Conservation (phyloP, 2,113 vertebrate genomes). For the Halichoerus grypus region DNA sequence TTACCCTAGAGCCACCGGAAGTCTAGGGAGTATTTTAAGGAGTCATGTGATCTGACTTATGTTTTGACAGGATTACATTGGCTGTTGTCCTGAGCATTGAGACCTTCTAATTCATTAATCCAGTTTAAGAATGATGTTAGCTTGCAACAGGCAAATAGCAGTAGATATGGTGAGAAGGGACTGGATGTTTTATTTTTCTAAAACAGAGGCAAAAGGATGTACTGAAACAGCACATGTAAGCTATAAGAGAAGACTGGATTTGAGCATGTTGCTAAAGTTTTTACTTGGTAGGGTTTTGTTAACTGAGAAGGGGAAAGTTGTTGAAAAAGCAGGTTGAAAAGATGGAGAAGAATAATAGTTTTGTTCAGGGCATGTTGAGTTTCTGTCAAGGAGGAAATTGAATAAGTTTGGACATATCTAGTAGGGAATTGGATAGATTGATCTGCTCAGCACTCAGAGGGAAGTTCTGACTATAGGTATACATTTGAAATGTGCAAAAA, state of each 20-base stretch:
- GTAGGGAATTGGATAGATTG: background rate
- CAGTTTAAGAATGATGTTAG: background rate
- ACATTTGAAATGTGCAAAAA: conserved; percentile 1
- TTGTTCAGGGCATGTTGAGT: background rate
- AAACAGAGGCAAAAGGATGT: background rate
- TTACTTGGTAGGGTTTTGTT: background rate
- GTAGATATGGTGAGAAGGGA: background rate
- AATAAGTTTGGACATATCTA: background rate
- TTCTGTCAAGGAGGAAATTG: background rate
- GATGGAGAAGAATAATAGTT: background rate
- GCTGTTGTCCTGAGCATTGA: background rate
- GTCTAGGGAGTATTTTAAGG: background rate
- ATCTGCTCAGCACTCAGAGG: background rate
- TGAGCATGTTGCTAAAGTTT: background rate
- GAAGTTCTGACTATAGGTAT: background rate
- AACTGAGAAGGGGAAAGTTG: background rate
- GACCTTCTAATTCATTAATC: background rate
- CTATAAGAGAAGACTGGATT: background rate
- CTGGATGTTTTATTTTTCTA: background rate
- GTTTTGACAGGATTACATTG: conserved; percentile 17
- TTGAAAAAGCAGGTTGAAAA: background rate
- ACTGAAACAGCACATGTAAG: background rate
- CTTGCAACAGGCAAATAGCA: background rate
- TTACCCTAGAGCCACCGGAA: background rate
- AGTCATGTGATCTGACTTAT: background rate